Percentiles rank a stretch among this genome's conserved stretches.
Evolutionary conservation across 2,797 vertebrate genomes (phyloP).

Genomic region (Cuculus canorus): DNA sequence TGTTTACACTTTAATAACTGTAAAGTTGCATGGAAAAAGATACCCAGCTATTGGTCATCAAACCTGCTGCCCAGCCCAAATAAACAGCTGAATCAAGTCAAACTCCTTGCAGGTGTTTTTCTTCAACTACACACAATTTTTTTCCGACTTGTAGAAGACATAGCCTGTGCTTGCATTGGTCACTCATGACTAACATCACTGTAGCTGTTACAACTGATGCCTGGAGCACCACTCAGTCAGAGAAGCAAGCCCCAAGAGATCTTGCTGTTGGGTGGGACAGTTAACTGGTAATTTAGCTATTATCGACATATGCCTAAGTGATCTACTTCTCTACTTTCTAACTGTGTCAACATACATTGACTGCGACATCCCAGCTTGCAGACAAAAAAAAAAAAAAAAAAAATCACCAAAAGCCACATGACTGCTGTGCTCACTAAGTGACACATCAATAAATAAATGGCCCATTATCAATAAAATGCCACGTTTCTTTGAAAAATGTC

Average conservation of each 20-base stretch:
- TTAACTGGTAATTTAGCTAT: background rate
- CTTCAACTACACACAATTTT: background rate
- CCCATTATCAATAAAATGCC: background rate
- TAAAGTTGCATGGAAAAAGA: background rate
- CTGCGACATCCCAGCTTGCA: background rate
- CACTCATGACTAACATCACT: background rate
- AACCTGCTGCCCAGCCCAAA: background rate
- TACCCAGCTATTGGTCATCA: background rate
- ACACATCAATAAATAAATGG: background rate
- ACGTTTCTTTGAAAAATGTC: background rate
- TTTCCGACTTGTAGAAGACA: background rate
- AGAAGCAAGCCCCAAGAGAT: background rate
- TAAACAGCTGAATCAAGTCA: background rate
- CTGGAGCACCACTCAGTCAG: background rate
- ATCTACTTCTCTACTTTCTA: background rate
- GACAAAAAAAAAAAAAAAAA: slow-evolving; percentile 5
- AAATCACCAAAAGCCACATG: background rate
- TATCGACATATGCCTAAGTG: background rate
- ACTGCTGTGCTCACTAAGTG: background rate
- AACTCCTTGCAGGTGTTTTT: background rate
- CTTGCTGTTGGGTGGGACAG: background rate
- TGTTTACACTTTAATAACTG: background rate
- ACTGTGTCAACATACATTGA: background rate
- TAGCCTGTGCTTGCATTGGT: background rate
- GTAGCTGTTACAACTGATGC: background rate